A percentile compares a stretch with the other conserved stretches of the same genome.
Evolutionary conservation across 2,888 invertebrate genomes (phyloP).

Genomic region (Nezara viridula): DNA sequence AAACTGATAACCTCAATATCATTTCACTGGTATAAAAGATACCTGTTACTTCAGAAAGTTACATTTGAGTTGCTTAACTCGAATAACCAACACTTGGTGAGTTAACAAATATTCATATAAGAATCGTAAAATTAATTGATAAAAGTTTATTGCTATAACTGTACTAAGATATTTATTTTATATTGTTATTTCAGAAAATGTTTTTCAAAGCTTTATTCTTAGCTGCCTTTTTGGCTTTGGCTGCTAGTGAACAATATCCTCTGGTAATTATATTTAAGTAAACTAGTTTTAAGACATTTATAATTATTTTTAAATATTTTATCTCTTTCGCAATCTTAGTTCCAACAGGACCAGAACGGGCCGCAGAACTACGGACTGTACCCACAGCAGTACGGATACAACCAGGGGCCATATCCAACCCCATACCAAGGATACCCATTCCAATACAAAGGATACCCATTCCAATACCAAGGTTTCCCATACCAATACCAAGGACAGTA

Average conservation of each 20-base stretch:
- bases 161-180: not conserved
- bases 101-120: not conserved
- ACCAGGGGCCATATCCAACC: not conserved
- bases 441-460: constrained; percentile 3
- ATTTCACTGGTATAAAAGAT: not conserved
- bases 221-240: constrained; percentile 23
- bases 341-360: not conserved
- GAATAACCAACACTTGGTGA: not conserved
- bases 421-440: not conserved
- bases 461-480: not conserved
- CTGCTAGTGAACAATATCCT: not conserved
- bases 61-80: not conserved
- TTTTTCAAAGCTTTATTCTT: not conserved
- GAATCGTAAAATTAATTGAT: not conserved
- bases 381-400: not conserved
- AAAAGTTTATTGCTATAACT: not conserved
- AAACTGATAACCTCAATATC: not conserved
- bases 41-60: not conserved
- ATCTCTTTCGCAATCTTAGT: not conserved
- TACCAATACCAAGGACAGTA: not conserved
- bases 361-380: not conserved
- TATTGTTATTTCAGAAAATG: not conserved
- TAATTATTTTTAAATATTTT: not conserved
- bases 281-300: not conserved
- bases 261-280: not conserved